A percentile compares a stretch with the other conserved stretches of the same genome.
These are phyloP conservation scores for Colistium nudipinnis DNA, from an alignment of 2,113 vertebrate species.

Conservation along the genomic window DNA sequence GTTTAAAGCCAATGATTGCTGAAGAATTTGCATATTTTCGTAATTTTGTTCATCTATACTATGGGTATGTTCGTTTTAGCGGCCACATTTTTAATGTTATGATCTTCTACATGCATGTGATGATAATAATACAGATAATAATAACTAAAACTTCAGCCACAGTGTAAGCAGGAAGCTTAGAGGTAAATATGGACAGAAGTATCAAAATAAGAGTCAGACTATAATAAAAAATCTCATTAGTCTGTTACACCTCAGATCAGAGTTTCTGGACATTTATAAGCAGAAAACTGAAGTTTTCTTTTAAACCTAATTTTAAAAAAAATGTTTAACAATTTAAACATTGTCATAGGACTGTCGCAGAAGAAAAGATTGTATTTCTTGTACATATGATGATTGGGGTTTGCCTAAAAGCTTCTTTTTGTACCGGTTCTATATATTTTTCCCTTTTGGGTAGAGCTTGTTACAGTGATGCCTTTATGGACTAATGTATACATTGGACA, in stretches of 20 bases:
- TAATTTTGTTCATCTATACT: conserved; percentile 6
- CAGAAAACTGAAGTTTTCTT: not conserved
- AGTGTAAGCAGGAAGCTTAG: not conserved
- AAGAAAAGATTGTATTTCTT: not conserved
- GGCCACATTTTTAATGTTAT: too few species aligned
- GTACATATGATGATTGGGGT: not conserved
- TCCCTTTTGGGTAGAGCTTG: not conserved
- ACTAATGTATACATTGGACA: not conserved
- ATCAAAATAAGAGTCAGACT: not conserved
- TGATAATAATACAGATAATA: too few species aligned
- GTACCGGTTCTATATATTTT: conserved; percentile 7
- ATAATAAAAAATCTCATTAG: not conserved
- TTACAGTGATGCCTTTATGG: conserved; percentile 6
- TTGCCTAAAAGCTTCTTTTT: not conserved
- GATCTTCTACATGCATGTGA: too few species aligned
- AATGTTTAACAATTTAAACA: not conserved
- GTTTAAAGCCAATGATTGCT: not conserved
- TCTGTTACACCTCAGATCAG: not conserved
- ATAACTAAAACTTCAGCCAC: too few species aligned
- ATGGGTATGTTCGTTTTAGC: too few species aligned
- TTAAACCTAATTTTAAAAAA: too few species aligned
- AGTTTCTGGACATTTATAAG: not conserved
- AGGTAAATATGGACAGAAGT: conserved; percentile 1
- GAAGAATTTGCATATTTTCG: not conserved
- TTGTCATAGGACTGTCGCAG: not conserved